Conservation (phyloP, 92 coral and sea anemone genomes). For the Plumapathes pennacea region DNA sequence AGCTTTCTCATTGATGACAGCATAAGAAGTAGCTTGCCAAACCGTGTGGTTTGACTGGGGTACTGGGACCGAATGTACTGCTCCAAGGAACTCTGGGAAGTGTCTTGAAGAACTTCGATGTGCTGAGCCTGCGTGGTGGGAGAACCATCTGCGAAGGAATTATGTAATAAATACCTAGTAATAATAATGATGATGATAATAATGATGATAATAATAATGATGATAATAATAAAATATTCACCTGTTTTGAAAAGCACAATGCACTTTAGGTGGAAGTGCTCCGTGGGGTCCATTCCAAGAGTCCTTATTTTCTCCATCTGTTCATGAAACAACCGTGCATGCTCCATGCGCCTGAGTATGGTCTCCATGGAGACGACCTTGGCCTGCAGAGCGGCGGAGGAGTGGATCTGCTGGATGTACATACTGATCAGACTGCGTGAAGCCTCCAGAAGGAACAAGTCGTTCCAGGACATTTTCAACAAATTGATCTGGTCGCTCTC, state of each 20-base stretch:
- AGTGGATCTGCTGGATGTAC: conserved; percentile 82
- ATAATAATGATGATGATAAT: not conserved
- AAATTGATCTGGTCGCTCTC: conserved; percentile 75
- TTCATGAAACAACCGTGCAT: conserved; percentile 78
- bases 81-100: conserved; percentile 88
- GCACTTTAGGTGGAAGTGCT: conserved; percentile 86
- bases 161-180: too few species aligned
- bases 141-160: conserved; percentile 64
- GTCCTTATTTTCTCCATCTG: conserved; percentile 75
- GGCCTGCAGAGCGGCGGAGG: conserved; percentile 71
- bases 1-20: conserved; percentile 74
- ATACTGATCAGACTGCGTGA: conserved; percentile 79
- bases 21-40: conserved; percentile 88
- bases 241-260: conserved; percentile 85
- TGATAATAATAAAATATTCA: too few species aligned
- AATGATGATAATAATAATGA: not conserved
- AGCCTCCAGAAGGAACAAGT: conserved; percentile 74
- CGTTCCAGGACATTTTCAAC: conserved; percentile 82
- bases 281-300: conserved; percentile 83
- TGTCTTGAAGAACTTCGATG: conserved; percentile 80
- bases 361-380: conserved; percentile 79
- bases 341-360: conserved; percentile 79
- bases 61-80: conserved; percentile 81
- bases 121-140: conserved; percentile 73
- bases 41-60: conserved; percentile 76